Base-by-base conservation (phyloP, 2,888 invertebrate species). In the Chalcis sispes region DNA sequence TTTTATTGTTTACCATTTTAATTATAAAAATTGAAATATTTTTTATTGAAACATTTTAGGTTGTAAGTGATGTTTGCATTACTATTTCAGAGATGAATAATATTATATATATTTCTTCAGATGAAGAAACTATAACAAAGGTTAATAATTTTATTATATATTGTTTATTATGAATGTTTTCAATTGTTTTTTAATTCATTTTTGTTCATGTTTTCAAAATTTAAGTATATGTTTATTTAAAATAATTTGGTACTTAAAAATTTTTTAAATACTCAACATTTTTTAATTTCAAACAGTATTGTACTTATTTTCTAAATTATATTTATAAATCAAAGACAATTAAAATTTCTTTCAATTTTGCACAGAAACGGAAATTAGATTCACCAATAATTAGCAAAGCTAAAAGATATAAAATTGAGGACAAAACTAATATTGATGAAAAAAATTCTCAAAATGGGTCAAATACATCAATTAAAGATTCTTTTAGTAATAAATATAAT, bases 91-190 rank as follows among this genome's bases (percentile, higher is more conserved):
- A 54, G 20, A 73, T 73, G 66, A 67, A 23, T 23, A 18, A 73
- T 8, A 18, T 72, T 36, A 50, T 73, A 23, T 66, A 36, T n/a
- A 36, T 72, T 10, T 59, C 66, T 52, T 66, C 71, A 1, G 73
- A 61, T 10, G 72, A 72, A 15, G 52, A 50, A 1, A 52, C 66
- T 15, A n/a, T 15, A 25, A 48, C n/a, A 27, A 25, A 72, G 72
- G 72, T 72, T 48, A 40, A 61, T 25, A 36, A 25, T 52, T 52
- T 50, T 50, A 13, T 42, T 15, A 42, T 10, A 7, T 13, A 13
- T 42, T 42, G 7, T 42, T 42, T 42, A 42, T 32, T 32, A 5
- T 5, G 32, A 32, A n/a, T n/a, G n/a, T n/a, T n/a, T n/a, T n/a
- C n/a, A n/a, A n/a, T n/a, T n/a, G n/a, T n/a, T n/a, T n/a, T n/a